Evolutionary conservation across 1,140 invertebrate species (phyloP), one percentile per base, ranked within the genome.

Genomic region (Heterodera schachtii): DNA sequence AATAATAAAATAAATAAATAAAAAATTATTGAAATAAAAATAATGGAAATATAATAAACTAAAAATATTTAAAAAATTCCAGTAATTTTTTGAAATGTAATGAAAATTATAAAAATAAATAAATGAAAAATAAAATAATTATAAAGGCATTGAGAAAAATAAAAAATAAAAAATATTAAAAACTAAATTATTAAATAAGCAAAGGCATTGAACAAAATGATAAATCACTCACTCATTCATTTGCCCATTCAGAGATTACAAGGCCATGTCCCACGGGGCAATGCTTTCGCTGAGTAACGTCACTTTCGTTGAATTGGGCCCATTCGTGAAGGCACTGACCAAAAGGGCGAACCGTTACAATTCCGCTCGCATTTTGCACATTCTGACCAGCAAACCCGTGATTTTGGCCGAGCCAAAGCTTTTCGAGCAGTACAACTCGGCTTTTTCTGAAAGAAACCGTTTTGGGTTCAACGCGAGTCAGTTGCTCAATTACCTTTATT

Each of bases 381-480:
- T 46, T 43, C 69, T 71, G 8, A 9, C 41, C 69, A 71, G 11
- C 16, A 5, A 78, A 69, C 60, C 60, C n/a, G 60, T 79, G 41
- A 71, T 79, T 46, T 71, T 79, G 5, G 73, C 13, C 13, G 78
- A 79, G 78, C 78, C 78, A 21, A 67, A 76, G n/a, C 73, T 79
- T n/a, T 79, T 79, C 74, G 43, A 43, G 21, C 21, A 67, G 44
- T 79, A 79, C 67, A 79, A 79, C 19, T 9, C 5, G 46, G 78
- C 49, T 44, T 79, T 79, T 71, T 9, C 67, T 5, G 9, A 79
- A 46, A 31, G 46, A 57, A 71, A 78, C 43, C 21, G 2, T 71
- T 60, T 78, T 31, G 31, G 31, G 9, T 31, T 79, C 19, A 69
- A 7, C 21, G 78, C 60, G n/a, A 67, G 3, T 71, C 60, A 57